Evolutionary conservation across 2,888 invertebrate species (phyloP).

Genomic region (Parasteatoda lunata): DNA sequence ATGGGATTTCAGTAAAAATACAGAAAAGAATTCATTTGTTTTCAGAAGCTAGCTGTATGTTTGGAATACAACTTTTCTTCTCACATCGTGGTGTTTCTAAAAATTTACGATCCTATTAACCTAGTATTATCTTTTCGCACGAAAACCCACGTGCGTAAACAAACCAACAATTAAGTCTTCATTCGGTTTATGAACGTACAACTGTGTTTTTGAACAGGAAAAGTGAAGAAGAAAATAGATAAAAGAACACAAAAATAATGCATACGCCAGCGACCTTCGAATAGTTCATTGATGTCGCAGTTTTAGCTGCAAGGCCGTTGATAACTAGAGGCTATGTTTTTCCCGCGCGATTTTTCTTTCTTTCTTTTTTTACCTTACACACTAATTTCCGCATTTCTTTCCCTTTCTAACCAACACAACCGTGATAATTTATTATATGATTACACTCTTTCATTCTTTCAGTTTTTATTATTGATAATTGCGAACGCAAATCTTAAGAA

Average conservation of each 20-base stretch:
- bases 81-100: too few species aligned
- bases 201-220: neutral
- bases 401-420: neutral
- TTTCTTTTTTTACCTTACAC: neutral
- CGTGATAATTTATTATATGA: neutral
- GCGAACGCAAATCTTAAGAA: too few species aligned
- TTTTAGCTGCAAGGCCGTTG: constrained; percentile 27
- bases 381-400: neutral
- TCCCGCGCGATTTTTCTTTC: constrained; percentile 13
- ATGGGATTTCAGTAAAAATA: too few species aligned
- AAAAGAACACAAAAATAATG: neutral
- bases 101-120: too few species aligned
- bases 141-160: constrained; percentile 1
- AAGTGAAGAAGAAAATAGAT: neutral
- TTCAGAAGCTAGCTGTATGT: too few species aligned
- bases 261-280: constrained; percentile 21
- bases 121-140: neutral
- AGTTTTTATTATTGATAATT: too few species aligned
- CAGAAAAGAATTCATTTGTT: too few species aligned
- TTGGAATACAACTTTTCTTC: too few species aligned
- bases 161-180: constrained; percentile 5
- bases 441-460: too few species aligned
- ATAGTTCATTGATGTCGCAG: constrained; percentile 34
- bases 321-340: constrained; percentile 35
- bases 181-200: neutral